Percentiles rank a stretch among this genome's conserved stretches.
These are phyloP conservation scores for Megaptera novaeangliae DNA, from an alignment of 2,113 vertebrate genomes.

Conservation along the genomic window DNA sequence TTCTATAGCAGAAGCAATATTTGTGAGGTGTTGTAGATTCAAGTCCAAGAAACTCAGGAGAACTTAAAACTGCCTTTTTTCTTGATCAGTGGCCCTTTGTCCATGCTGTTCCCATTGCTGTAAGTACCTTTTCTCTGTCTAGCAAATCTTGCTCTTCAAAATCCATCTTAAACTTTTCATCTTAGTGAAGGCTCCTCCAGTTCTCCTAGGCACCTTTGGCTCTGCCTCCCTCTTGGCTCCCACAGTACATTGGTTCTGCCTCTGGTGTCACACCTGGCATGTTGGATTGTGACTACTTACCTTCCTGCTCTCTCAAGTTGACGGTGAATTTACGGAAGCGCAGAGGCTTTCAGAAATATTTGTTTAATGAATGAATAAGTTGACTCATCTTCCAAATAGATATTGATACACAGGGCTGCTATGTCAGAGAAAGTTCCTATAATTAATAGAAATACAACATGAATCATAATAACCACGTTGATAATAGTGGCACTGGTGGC, in stretches of 20 bases:
- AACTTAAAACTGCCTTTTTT: background rate
- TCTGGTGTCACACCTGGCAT: background rate
- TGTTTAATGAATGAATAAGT: background rate
- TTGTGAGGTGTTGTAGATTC: background rate
- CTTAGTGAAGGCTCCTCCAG: background rate
- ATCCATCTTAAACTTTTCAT: too few species aligned
- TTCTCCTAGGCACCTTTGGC: background rate
- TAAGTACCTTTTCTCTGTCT: background rate
- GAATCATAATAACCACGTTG: background rate
- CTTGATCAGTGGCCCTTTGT: background rate
- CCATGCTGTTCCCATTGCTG: rapidly evolving
- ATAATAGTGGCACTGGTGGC: background rate
- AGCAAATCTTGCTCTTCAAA: background rate
- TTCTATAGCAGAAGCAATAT: background rate
- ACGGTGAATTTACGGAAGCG: background rate
- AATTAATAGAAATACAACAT: background rate
- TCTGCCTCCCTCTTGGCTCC: background rate
- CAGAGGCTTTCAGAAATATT: background rate
- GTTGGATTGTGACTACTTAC: background rate
- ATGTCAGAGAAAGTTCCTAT: background rate
- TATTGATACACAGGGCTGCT: background rate
- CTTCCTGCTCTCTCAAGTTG: background rate
- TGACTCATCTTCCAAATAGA: background rate
- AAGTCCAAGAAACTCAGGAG: background rate
- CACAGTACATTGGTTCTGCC: background rate